Base-by-base conservation (phyloP, 64 coral and sea anemone species). In the Dendrophyllia cribrosa region DNA sequence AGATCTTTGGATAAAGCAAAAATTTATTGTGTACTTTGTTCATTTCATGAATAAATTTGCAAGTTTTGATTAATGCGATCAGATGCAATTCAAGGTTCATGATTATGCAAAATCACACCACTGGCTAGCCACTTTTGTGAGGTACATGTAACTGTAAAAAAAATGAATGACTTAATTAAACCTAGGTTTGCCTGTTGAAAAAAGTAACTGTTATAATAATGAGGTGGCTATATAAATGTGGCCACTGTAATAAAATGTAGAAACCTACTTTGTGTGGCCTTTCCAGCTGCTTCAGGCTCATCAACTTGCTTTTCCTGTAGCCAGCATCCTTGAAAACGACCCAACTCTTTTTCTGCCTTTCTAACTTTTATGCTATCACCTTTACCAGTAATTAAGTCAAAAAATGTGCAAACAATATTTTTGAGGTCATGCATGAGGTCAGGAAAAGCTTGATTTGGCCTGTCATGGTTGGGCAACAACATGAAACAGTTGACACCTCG, bases 361-460 rank as follows among this genome's bases (percentile, higher is more conserved):
- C 74, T 63, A 12, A 78, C 75, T 77, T 90, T 90, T 8, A 76
- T 62, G 21, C 58, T 74, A 60, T 89, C 66, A 20, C 70, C 72
- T 62, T 74, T 58, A 19, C 72, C 87, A 64, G 71, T 89, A 65
- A 89, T 44, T 16, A 76, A 60, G 6, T 90, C 88, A 55, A 90
- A 67, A 22, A 90, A 55, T 45, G 45, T 22, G 11, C 66, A 60
- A 4, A 83, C 67, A 83, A 74, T 76, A 83, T 91, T 91, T 58
- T 91, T 91, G 21, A 74, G 46, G 26, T 69, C 82, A 53, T 91
- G 89, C 89, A 91, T 91, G 0, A 91, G 46, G 71, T 91, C 89
- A 9, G 89, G 78, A 59, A 59, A 91, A 34, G 78, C 77, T 68
- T 90, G 88, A 14, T 69, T 67, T 5, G 76, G 53, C 20, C 88